phyloP scores from a whole-genome alignment of 1,140 invertebrate genomes.

The Panagrolaimus sp. region DNA sequence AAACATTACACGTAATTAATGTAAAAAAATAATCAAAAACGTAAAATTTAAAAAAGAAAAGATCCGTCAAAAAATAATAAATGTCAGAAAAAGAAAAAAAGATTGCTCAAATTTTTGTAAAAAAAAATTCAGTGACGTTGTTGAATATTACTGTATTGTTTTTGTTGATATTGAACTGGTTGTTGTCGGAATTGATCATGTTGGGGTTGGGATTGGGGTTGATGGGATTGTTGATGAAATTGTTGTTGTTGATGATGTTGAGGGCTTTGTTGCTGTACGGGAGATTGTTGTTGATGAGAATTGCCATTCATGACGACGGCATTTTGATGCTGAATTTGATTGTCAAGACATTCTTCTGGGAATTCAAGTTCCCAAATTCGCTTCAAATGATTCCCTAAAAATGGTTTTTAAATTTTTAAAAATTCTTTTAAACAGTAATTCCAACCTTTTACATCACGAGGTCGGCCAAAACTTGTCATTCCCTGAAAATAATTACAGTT shows the following conservation, averaged over 20 bases:
- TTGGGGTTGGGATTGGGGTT: neutral
- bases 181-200: neutral
- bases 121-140: constrained; percentile 1
- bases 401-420: too few species aligned
- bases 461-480: constrained; percentile 49
- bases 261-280: neutral
- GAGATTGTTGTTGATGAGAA: neutral
- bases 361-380: constrained; percentile 53
- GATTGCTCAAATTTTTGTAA: too few species aligned
- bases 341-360: constrained; percentile 40
- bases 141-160: constrained; percentile 15
- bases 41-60: too few species aligned
- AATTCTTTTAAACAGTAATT: too few species aligned
- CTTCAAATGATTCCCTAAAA: constrained; percentile 40
- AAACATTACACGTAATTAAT: too few species aligned
- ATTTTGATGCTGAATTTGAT: neutral
- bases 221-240: neutral
- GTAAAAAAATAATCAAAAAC: too few species aligned
- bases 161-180: constrained; percentile 10
- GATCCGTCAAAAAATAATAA: too few species aligned
- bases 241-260: constrained; percentile 9
- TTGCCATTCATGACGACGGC: too few species aligned
- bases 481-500: constrained; percentile 27
- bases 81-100: too few species aligned
- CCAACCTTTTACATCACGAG: constrained; percentile 46